These are phyloP conservation scores for Oxyruncus cristatus DNA, from an alignment of 2,113 vertebrate species.

Conservation along the genomic window DNA sequence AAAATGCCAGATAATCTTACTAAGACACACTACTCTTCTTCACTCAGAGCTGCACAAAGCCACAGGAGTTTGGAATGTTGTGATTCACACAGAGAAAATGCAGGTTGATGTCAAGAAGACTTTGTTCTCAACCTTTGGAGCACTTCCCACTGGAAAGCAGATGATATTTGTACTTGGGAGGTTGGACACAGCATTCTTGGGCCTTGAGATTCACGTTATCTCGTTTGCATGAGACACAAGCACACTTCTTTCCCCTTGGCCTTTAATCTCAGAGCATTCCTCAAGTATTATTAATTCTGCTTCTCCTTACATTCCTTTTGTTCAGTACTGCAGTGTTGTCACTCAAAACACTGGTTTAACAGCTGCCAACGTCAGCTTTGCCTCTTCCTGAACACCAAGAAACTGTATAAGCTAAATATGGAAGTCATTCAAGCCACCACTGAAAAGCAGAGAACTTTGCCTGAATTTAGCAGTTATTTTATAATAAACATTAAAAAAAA, in stretches of 20 bases:
- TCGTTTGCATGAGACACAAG: background rate
- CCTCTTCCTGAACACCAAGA: background rate
- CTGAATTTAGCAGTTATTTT: background rate
- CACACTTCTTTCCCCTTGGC: background rate
- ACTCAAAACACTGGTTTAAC: background rate
- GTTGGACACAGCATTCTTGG: background rate
- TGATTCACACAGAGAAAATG: background rate
- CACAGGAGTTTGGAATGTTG: background rate
- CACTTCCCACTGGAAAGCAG: constrained; percentile 11
- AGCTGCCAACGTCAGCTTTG: background rate
- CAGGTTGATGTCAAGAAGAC: background rate
- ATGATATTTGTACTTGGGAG: background rate
- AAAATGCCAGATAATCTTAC: background rate
- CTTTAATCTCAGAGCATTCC: background rate
- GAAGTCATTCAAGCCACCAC: background rate
- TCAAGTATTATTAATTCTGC: background rate
- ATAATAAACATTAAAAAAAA: background rate
- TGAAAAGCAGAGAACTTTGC: background rate
- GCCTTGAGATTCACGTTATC: background rate
- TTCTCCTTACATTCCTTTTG: background rate
- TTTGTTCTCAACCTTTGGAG: constrained; percentile 19
- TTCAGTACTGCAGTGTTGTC: background rate
- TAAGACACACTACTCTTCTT: background rate
- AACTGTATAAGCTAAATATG: background rate
- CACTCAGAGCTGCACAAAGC: background rate